Percentiles rank a stretch among this genome's conserved stretches.
Conservation (phyloP, 2,888 invertebrate genomes). For the Plutella xylostella region DNA sequence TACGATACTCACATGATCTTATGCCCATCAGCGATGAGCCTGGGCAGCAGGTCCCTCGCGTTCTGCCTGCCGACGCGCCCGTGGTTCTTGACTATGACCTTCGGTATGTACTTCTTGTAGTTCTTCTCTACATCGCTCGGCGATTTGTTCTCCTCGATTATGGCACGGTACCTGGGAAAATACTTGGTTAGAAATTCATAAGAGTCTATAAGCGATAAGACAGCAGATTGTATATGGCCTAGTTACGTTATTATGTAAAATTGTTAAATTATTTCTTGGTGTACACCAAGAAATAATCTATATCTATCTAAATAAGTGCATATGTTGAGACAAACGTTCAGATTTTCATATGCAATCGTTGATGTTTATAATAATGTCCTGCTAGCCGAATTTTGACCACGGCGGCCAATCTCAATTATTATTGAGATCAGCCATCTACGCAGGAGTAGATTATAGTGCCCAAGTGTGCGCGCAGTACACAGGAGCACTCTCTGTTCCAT, state of each 20-base stretch:
- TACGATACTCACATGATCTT: too few species aligned
- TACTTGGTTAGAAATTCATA: background rate
- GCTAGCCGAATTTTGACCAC: too few species aligned
- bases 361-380: too few species aligned
- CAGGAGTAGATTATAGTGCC: too few species aligned
- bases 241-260: background rate
- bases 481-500: too few species aligned
- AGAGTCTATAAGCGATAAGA: background rate
- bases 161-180: conserved; percentile 72
- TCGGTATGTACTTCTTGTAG: conserved; percentile 87
- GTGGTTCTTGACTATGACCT: conserved; percentile 80
- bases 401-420: too few species aligned
- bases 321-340: too few species aligned
- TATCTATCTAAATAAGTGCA: background rate
- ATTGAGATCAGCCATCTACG: too few species aligned
- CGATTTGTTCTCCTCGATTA: conserved; percentile 78
- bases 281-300: background rate
- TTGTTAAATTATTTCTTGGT: background rate
- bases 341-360: too few species aligned
- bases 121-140: conserved; percentile 79
- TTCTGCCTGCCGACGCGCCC: conserved; percentile 81
- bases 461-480: too few species aligned
- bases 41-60: conserved; percentile 72
- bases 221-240: background rate
- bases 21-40: too few species aligned